Evolutionary conservation across 2,888 invertebrate species (phyloP), one percentile per base, ranked within the genome.

Genomic region (Drosophila meridiana): DNA sequence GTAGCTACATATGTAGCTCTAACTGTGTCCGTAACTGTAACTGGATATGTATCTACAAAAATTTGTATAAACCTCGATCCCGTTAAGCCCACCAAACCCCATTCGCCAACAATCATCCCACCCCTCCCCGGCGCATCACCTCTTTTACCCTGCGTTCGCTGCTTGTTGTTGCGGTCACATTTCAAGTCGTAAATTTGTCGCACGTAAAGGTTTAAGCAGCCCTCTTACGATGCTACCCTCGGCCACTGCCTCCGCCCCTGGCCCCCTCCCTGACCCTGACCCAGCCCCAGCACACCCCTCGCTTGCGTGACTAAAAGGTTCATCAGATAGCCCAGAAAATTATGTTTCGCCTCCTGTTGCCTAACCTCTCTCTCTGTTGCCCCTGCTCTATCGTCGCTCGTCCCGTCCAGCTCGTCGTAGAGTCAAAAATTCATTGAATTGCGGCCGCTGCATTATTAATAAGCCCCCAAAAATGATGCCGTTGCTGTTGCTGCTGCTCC

Each of bases 151-250:
- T 30, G 7, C 57, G 9, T 20, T 30, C 32, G 47, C 55, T 45
- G 53, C 32, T 47, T 45, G 71, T n/a, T 78, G 71, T 67, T 79
- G 79, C 78, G 85, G 86, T 82, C 78, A 79, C 82, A 83, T 89
- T 88, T 87, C 76, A 84, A 89, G 90, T 90, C 92, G 92, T 91
- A 91, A 89, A 89, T 89, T 90, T 90, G 91, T 89, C 89, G 91
- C 90, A 89, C 88, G 90, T 90, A 83, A 86, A 87, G 90, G 90
- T 90, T 89, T 86, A 89, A 86, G 85, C 85, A 89, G 88, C 83
- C 82, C 59, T 67, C 73, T 73, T 72, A 81, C 69, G 68, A 68
- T 67, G 60, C 59, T 47, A 32, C 47, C 64, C 42, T n/a, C 11
- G 6, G 40, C 30, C 5, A 4, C 50, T 4, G 14, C 14, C 34